phyloP scores from a whole-genome alignment of 35 echinoderm and acorn worm genomes.

The Stichopus chloronotus region DNA sequence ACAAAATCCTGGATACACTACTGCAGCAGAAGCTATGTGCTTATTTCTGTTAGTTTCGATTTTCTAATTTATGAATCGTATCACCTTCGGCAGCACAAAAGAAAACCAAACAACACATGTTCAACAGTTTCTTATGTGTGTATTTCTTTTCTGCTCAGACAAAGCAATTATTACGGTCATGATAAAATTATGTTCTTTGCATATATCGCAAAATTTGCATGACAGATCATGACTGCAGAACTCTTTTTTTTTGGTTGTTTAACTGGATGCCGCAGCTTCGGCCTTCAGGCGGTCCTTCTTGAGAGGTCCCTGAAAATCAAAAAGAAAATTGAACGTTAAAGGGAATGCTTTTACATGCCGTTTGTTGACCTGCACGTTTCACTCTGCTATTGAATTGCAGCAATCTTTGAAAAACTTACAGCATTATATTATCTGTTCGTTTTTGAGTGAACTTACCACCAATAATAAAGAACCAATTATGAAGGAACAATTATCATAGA shows the following conservation, averaged over 20 bases:
- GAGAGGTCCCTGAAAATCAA: conserved; percentile 86
- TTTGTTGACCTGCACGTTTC: not conserved
- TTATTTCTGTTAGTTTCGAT: too few species aligned
- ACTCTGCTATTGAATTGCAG: too few species aligned
- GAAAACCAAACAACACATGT: too few species aligned
- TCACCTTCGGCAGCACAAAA: too few species aligned
- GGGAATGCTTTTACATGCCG: not conserved
- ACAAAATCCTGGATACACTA: too few species aligned
- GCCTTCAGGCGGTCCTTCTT: conserved; percentile 86
- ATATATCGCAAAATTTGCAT: not conserved
- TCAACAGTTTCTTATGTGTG: not conserved
- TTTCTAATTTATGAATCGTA: too few species aligned
- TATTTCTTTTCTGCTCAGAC: not conserved
- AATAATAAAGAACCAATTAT: too few species aligned
- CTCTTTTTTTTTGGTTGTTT: not conserved
- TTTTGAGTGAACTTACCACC: too few species aligned
- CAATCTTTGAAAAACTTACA: too few species aligned
- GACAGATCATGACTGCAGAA: not conserved
- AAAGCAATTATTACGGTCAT: not conserved
- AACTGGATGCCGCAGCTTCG: conserved; percentile 60
- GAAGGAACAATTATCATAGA: too few species aligned
- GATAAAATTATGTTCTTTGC: not conserved
- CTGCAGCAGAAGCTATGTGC: too few species aligned
- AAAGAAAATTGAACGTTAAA: not conserved
- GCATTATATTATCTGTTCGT: too few species aligned